phyloP scores from a whole-genome alignment of 2,888 invertebrate genomes.

The Quadroppia sp. region DNA sequence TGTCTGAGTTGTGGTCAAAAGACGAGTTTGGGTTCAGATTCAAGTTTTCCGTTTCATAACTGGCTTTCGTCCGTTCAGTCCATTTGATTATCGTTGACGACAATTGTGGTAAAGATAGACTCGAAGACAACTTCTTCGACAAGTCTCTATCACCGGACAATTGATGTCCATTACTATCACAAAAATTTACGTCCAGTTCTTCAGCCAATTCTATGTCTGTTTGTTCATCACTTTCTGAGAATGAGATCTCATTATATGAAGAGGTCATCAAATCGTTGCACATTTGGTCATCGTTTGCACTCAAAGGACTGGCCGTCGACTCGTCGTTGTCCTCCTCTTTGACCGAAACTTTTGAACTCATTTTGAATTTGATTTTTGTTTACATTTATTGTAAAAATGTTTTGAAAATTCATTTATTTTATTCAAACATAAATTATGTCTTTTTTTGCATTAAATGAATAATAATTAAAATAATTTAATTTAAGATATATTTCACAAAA shows the following conservation, averaged over 20 bases:
- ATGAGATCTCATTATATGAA: constrained; percentile 41
- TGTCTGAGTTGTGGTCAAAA: neutral
- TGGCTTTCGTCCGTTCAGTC: constrained; percentile 36
- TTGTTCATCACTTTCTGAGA: constrained; percentile 29
- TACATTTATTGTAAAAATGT: neutral
- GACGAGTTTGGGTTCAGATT: neutral
- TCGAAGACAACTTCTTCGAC: constrained; percentile 18
- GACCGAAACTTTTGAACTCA: neutral
- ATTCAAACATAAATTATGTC: too few species aligned
- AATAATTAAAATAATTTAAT: too few species aligned
- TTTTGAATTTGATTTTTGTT: neutral
- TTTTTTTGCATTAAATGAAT: too few species aligned
- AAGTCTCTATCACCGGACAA: neutral
- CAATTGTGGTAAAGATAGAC: constrained; percentile 40
- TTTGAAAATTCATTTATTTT: too few species aligned
- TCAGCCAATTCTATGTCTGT: constrained; percentile 27
- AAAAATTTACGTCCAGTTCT: neutral
- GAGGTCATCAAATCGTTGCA: constrained; percentile 32
- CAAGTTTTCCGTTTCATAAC: constrained; percentile 51
- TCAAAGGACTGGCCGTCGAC: constrained; percentile 16
- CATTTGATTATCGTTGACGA: constrained; percentile 40
- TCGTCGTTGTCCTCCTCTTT: constrained; percentile 12
- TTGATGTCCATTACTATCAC: neutral
- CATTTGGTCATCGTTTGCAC: constrained; percentile 10
- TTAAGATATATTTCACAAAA: too few species aligned